Conservation (phyloP, 2,888 invertebrate genomes). For the Megastigmus dorsalis region DNA sequence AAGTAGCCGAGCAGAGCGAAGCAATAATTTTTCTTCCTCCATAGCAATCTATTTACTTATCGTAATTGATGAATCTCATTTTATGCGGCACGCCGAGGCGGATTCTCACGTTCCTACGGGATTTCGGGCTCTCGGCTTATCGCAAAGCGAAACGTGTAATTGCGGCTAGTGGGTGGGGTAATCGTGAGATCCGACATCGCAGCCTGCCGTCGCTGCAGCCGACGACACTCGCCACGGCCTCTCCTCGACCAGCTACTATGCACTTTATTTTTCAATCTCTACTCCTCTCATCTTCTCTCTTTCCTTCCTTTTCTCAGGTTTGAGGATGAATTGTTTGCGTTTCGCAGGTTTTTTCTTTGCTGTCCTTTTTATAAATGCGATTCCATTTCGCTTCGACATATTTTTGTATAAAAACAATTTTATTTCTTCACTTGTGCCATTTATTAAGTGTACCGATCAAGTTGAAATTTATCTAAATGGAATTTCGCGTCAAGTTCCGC, state of each 20-base stretch:
- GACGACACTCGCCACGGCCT: constrained; percentile 5
- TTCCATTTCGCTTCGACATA: no score
- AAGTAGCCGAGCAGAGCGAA: no score
- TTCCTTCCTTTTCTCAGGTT: not conserved
- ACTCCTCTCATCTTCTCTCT: not conserved
- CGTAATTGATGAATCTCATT: not conserved
- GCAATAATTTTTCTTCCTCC: not conserved
- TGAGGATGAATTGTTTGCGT: no score
- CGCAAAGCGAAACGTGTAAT: constrained; percentile 11
- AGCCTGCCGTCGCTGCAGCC: not conserved
- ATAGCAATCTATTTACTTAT: not conserved
- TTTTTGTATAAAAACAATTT: not conserved
- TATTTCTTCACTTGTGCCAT: not conserved
- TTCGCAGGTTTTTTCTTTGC: no score
- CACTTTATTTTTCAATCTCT: no score
- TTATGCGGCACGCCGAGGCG: not conserved
- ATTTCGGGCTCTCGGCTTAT: constrained; percentile 33
- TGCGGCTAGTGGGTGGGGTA: constrained; percentile 7
- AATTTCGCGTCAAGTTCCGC: no score
- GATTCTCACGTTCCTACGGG: constrained; percentile 29
- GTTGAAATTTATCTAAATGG: no score
- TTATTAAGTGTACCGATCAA: no score
- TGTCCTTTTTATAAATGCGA: not conserved
- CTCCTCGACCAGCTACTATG: no score
- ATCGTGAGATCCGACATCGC: not conserved